Evolutionary conservation across 2,113 vertebrate species (phyloP).

Genomic region (Spea multiplicata): DNA sequence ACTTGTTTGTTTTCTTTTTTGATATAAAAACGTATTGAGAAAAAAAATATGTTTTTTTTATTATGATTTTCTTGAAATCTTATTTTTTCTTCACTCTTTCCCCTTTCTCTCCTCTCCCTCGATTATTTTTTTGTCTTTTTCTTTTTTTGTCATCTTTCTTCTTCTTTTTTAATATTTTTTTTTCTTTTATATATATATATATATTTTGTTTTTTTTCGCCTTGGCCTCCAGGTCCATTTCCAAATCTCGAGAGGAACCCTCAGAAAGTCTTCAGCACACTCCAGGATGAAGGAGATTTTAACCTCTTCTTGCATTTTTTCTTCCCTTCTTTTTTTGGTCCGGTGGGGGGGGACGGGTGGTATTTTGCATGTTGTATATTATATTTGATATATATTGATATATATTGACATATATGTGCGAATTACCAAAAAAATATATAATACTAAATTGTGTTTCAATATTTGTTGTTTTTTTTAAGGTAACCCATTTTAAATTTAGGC

Average conservation of each 20-base stretch:
- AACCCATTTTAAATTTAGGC: not conserved
- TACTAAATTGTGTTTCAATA: too few species aligned
- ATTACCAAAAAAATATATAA: too few species aligned
- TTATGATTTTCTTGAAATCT: conserved; percentile 41
- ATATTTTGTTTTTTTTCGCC: conserved; percentile 5
- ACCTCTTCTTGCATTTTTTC: conserved; percentile 38
- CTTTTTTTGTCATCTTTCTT: not conserved
- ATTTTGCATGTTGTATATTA: conserved; percentile 30
- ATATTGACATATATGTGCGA: too few species aligned
- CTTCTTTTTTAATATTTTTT: conserved; percentile 12
- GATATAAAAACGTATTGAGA: conserved; percentile 24
- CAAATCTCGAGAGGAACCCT: conserved; percentile 44
- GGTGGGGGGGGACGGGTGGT: not conserved
- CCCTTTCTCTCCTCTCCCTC: conserved; percentile 40
- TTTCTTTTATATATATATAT: conserved; percentile 17
- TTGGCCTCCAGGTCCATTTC: conserved; percentile 44
- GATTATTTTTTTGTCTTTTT: conserved; percentile 31
- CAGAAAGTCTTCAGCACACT: conserved; percentile 40
- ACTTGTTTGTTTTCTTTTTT: conserved; percentile 34
- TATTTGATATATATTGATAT: too few species aligned
- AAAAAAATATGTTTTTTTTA: conserved; percentile 5
- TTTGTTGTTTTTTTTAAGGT: too few species aligned
- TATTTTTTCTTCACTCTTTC: conserved; percentile 38
- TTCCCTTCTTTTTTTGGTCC: conserved; percentile 8
- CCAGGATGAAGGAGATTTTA: conserved; percentile 36